These are phyloP conservation scores for Polydesmus complanatus DNA, from an alignment of 2,888 invertebrate species.

Conservation along the genomic window DNA sequence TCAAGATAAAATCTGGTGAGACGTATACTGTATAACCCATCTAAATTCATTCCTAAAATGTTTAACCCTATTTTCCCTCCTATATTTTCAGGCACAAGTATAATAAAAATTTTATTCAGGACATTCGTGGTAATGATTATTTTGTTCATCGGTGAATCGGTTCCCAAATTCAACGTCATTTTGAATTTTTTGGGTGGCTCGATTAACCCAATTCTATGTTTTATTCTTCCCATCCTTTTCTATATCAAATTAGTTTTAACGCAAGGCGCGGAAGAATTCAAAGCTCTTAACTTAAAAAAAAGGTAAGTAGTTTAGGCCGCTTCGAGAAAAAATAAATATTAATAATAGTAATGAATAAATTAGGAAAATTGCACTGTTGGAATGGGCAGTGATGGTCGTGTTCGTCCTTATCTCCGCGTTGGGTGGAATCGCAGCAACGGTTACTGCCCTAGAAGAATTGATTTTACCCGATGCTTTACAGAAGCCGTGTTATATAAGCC, in stretches of 20 bases:
- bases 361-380: conserved; percentile 44
- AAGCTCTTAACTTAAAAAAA: background rate
- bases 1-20: conserved; percentile 46
- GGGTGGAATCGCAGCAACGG: conserved; percentile 47
- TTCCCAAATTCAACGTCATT: conserved; percentile 55
- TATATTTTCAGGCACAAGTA: conserved; percentile 42
- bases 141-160: conserved; percentile 49
- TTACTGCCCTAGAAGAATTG: conserved; percentile 44
- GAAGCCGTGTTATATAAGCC: conserved; percentile 17
- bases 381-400: conserved; percentile 46
- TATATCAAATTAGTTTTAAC: conserved; percentile 39
- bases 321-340: background rate
- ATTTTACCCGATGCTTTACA: conserved; percentile 15
- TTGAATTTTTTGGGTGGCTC: conserved; percentile 54
- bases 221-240: conserved; percentile 50
- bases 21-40: background rate
- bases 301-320: background rate
- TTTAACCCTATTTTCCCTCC: background rate
- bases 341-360: conserved; percentile 18
- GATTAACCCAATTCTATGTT: conserved; percentile 51
- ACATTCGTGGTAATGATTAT: conserved; percentile 43
- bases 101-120: conserved; percentile 44
- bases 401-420: conserved; percentile 44
- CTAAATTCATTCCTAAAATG: background rate
- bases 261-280: background rate